A percentile compares a stretch with the other conserved stretches of the same genome.
phyloP scores from a whole-genome alignment of 2,888 invertebrate genomes.

The Epirrhoe alternata region DNA sequence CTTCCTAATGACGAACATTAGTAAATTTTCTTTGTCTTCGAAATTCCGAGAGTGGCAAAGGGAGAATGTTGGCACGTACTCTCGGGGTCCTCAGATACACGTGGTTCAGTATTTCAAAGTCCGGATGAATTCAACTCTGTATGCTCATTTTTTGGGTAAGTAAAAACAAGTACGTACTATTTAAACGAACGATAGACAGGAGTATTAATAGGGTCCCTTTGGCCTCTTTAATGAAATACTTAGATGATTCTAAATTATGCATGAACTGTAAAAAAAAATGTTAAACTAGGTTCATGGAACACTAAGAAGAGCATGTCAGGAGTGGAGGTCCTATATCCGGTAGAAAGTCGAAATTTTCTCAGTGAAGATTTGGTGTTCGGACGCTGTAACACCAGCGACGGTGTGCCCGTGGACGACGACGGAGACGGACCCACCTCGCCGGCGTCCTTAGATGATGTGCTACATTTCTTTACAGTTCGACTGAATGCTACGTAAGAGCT shows the following conservation, averaged over 20 bases:
- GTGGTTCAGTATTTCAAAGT: slow-evolving; percentile 77
- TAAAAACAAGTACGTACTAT: no score
- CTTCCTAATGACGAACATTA: slow-evolving; percentile 67
- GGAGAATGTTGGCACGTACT: background rate
- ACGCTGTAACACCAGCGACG: slow-evolving; percentile 75
- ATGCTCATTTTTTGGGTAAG: slow-evolving; percentile 70
- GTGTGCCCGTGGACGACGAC: slow-evolving; percentile 69
- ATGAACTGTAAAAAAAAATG: background rate
- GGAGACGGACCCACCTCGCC: slow-evolving; percentile 78
- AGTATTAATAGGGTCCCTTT: no score
- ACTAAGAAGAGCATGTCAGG: slow-evolving; percentile 64
- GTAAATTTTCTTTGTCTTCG: slow-evolving; percentile 54
- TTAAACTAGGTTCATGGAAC: slow-evolving; percentile 66
- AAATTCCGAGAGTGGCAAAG: slow-evolving; percentile 48
- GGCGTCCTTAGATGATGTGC: slow-evolving; percentile 78
- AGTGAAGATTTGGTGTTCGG: slow-evolving; percentile 77
- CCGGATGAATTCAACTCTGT: slow-evolving; percentile 71
- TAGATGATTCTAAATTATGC: background rate
- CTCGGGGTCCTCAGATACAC: slow-evolving; percentile 46
- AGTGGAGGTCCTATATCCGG: slow-evolving; percentile 66
- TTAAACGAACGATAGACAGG: no score
- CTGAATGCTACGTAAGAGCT: slow-evolving; percentile 78
- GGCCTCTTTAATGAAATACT: background rate
- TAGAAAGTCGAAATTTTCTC: slow-evolving; percentile 72
- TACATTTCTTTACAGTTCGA: slow-evolving; percentile 68